These are phyloP conservation scores for Recurvirostra avosetta DNA, from an alignment of 2,113 vertebrate genomes.

Conservation along the genomic window DNA sequence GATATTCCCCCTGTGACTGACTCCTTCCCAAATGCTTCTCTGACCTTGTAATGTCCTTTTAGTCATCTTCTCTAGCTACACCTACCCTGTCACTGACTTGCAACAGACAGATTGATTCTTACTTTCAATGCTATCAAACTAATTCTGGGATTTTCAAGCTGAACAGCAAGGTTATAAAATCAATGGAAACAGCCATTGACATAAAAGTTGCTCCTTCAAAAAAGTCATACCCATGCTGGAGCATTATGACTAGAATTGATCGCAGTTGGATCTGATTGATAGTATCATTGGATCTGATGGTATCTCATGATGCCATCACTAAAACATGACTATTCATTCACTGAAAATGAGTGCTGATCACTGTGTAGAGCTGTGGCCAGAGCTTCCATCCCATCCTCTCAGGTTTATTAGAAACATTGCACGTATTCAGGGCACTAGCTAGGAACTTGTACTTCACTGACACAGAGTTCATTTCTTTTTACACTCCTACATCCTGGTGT, in stretches of 20 bases:
- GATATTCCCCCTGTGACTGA: not conserved
- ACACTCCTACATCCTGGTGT: not conserved
- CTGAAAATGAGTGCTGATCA: not conserved
- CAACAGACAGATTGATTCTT: not conserved
- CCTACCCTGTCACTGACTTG: not conserved
- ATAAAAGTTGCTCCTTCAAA: not conserved
- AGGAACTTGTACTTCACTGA: not conserved
- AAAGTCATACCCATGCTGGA: not conserved
- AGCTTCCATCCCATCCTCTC: not conserved
- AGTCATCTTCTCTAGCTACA: not conserved
- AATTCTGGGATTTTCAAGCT: not conserved
- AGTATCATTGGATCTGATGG: not conserved
- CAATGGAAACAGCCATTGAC: not conserved
- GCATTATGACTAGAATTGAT: not conserved
- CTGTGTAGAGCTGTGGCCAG: not conserved
- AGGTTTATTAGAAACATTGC: not conserved
- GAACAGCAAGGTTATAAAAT: not conserved
- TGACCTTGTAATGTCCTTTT: not conserved
- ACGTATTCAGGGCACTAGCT: not conserved
- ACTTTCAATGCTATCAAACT: not conserved
- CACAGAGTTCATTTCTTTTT: not conserved
- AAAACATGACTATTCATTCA: not conserved
- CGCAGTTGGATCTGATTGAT: not conserved
- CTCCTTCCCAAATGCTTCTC: not conserved
- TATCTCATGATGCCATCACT: not conserved